Base-by-base conservation (phyloP, 1,140 invertebrate genomes). In the Drosophila grimshawi region DNA sequence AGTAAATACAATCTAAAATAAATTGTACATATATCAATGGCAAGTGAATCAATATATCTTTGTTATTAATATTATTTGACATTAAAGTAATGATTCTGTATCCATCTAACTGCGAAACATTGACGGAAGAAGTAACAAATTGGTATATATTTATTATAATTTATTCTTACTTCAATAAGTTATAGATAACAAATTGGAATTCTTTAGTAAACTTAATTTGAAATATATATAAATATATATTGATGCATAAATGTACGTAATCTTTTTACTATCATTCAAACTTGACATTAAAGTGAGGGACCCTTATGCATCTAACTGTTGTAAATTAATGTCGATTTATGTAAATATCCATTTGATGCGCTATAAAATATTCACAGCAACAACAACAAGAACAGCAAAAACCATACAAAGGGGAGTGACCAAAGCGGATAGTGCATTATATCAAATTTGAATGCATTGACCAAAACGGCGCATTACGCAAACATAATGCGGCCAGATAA, bases 381-480 rank as follows among this genome's bases (percentile, higher is more conserved):
- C 39, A 43, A 39, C 37, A 39, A 41, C 2, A 39, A 39, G n/a
- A n/a, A n/a, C n/a, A n/a, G n/a, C 2, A 10, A 11, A 37, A 33
- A 32, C 48, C 52, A 30, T 7, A 6, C 8, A 48, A 37, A n/a
- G n/a, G 53, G 80, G 75, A 48, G 65, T 37, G 33, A 45, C 51
- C 59, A 30, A 59, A 51, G 48, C 30, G 52, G 48, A 65, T 62
- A 49, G 69, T 66, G 78, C 80, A 76, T 82, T 82, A 75, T 83
- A 82, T 79, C 80, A 82, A 82, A 82, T 78, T 75, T 78, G 80
- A 82, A 82, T 75, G 75, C 75, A 82, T 66, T 63, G 70, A 63
- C 63, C 64, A 62, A 49, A 41, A 51, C 55, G 53, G 49, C 68
- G 69, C 51, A 66, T 72, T 66, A 55, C 48, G 60, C 71, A 81